Percentiles rank a stretch among this genome's conserved stretches.
These are phyloP conservation scores for Brienomyrus longianalis DNA, from an alignment of 2,113 vertebrate species.

Conservation along the genomic window DNA sequence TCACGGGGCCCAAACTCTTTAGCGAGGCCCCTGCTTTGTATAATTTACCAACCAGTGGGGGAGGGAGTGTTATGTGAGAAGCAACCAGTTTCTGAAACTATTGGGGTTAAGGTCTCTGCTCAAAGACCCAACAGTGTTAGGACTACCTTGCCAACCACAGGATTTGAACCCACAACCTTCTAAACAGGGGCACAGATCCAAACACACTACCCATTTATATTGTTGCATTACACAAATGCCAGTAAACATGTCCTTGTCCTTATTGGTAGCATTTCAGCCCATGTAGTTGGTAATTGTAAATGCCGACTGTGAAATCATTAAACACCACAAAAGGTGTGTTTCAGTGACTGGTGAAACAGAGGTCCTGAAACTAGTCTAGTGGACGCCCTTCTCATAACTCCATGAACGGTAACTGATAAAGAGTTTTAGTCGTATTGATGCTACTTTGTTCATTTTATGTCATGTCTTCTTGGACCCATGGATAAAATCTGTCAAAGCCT, in stretches of 20 bases:
- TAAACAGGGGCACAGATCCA: too few relatives aligned
- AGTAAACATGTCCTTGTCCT: neutral
- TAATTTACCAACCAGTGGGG: too few relatives aligned
- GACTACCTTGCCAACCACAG: too few relatives aligned
- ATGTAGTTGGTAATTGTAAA: neutral
- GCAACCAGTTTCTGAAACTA: too few relatives aligned
- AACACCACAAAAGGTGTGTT: neutral
- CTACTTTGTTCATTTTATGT: neutral
- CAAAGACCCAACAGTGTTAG: too few relatives aligned
- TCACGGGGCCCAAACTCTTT: too few relatives aligned
- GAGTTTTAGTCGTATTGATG: neutral
- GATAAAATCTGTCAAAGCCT: neutral
- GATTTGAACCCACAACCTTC: too few relatives aligned
- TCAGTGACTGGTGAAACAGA: neutral
- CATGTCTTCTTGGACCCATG: neutral
- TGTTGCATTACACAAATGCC: neutral
- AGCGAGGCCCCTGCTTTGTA: too few relatives aligned
- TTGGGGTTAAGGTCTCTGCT: too few relatives aligned
- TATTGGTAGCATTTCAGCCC: neutral
- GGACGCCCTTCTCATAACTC: neutral
- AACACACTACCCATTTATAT: neutral
- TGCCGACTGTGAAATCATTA: neutral
- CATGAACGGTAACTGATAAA: neutral
- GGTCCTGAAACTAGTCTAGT: neutral
- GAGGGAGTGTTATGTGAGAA: too few relatives aligned